phyloP scores from a whole-genome alignment of 2,113 vertebrate genomes.

The Alaudala cheleensis region DNA sequence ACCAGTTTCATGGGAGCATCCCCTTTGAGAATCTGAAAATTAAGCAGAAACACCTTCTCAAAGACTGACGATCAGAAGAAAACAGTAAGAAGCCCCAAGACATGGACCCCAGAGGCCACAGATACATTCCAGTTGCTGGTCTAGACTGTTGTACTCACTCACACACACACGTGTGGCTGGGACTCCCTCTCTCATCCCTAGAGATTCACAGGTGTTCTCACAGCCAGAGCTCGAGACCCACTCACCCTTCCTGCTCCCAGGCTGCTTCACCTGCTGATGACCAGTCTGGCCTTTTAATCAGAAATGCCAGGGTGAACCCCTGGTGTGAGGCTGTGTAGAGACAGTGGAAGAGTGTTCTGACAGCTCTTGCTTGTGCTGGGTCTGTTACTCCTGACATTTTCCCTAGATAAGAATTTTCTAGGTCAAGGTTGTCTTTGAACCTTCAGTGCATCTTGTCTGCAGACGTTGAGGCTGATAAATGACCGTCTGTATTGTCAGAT shows the following conservation, averaged over 20 bases:
- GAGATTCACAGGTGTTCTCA: not conserved
- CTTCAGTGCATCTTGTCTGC: not conserved
- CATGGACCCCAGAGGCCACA: rapidly evolving
- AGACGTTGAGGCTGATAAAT: not conserved
- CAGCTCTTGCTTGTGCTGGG: not conserved
- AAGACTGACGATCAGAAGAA: not conserved
- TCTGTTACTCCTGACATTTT: not conserved
- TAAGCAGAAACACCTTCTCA: not conserved
- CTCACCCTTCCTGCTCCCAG: not conserved
- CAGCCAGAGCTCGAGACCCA: not conserved
- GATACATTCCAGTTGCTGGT: not conserved
- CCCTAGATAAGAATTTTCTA: not conserved
- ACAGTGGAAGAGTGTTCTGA: not conserved
- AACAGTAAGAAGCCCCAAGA: not conserved
- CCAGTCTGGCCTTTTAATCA: not conserved
- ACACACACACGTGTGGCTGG: rapidly evolving
- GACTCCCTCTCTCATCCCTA: not conserved
- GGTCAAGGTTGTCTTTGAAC: conserved; percentile 17
- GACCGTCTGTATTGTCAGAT: not conserved
- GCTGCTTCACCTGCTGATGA: not conserved
- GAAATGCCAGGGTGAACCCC: not conserved
- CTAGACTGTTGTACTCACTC: not conserved
- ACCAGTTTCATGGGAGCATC: not conserved
- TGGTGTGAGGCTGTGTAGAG: not conserved
- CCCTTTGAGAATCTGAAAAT: not conserved